phyloP scores from a whole-genome alignment of 2,797 vertebrate species.

The Chaetodon trifasciatus region DNA sequence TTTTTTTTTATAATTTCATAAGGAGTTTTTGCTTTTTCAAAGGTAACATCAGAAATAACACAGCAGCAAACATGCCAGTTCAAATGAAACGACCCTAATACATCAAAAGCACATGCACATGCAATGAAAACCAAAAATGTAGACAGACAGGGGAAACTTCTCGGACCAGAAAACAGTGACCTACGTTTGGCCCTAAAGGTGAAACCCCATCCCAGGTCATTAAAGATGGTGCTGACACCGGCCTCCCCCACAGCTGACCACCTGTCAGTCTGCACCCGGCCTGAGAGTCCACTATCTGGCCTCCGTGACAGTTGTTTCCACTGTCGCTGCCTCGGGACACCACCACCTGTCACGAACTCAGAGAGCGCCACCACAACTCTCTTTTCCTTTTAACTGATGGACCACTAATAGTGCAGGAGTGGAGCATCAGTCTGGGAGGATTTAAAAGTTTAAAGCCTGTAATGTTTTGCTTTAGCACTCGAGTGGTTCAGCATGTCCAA shows the following conservation, averaged over 20 bases:
- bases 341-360: conserved; percentile 76
- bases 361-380: conserved; percentile 24
- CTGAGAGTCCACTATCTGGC: conserved; percentile 17
- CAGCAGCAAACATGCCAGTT: not conserved
- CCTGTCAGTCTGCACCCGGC: conserved; percentile 66
- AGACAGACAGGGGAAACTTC: not conserved
- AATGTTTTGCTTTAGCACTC: conserved; percentile 4
- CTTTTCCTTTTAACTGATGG: not conserved
- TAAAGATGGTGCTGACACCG: conserved; percentile 37
- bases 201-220: conserved; percentile 66
- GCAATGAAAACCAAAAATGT: not conserved
- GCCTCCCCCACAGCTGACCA: conserved; percentile 46
- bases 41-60: not conserved
- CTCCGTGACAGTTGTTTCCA: conserved; percentile 42
- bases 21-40: not conserved
- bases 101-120: not conserved
- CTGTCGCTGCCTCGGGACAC: conserved; percentile 25
- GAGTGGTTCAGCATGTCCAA: conserved; percentile 22
- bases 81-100: not conserved
- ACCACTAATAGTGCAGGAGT: not conserved
- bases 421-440: not conserved
- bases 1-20: no score
- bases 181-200: conserved; percentile 47
- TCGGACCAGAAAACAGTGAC: conserved; percentile 28
- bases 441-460: conserved; percentile 35